A percentile compares a stretch with the other conserved stretches of the same genome.
phyloP scores from a whole-genome alignment of 1,140 invertebrate species.

The Melitaea cinxia region DNA sequence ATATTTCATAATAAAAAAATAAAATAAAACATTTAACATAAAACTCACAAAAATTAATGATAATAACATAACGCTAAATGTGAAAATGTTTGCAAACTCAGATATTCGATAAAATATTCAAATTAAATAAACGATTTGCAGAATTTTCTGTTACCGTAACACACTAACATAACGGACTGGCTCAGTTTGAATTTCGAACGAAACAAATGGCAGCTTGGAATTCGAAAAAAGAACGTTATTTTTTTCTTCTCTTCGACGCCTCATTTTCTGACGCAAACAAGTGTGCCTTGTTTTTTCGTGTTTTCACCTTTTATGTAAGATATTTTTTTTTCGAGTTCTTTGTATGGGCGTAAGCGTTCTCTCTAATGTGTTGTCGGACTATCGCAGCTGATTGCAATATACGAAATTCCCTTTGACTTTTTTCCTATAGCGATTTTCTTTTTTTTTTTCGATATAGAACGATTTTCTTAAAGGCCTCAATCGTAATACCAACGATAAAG shows the following conservation, averaged over 20 bases:
- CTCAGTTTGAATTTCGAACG: slow-evolving; percentile 24
- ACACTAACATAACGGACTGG: slow-evolving; percentile 2
- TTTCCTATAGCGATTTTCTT: slow-evolving; percentile 10
- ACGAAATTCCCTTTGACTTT: slow-evolving; percentile 17
- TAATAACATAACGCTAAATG: neutral
- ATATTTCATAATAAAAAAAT: too few species aligned
- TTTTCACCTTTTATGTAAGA: slow-evolving; percentile 38
- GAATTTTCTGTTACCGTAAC: slow-evolving; percentile 5
- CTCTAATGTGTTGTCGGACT: slow-evolving; percentile 38
- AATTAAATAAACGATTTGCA: slow-evolving; percentile 20
- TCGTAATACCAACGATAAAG: neutral
- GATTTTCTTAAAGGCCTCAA: neutral
- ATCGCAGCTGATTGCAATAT: slow-evolving; percentile 41
- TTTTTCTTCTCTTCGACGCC: slow-evolving; percentile 28
- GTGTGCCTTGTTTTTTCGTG: slow-evolving; percentile 37
- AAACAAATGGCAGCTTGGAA: slow-evolving; percentile 35
- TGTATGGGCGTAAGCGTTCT: slow-evolving; percentile 34
- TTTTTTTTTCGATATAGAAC: neutral
- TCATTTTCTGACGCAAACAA: slow-evolving; percentile 47
- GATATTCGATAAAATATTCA: slow-evolving; percentile 17
- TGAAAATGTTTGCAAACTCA: neutral
- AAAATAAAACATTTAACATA: too few species aligned
- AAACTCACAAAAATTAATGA: neutral
- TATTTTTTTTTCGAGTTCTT: slow-evolving; percentile 41
- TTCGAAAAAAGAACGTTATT: slow-evolving; percentile 29